Conservation (phyloP, 1,140 invertebrate species). For the Coenobita brevimanus region DNA sequence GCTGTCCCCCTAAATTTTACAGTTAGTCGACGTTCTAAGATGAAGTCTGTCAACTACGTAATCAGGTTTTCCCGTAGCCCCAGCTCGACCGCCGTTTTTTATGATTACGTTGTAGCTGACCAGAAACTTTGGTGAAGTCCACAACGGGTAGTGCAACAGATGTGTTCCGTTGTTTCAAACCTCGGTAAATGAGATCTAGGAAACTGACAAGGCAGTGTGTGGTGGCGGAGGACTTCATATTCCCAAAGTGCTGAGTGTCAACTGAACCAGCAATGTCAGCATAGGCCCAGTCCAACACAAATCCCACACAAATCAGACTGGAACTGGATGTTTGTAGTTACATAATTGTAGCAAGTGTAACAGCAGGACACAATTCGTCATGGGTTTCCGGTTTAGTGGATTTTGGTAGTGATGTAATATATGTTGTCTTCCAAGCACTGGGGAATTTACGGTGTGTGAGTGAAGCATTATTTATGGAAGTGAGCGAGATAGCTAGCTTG, state of each 20-base stretch:
- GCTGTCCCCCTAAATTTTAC: not conserved
- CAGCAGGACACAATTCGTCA: too few species aligned
- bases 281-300: conserved; percentile 2
- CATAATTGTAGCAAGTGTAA: too few species aligned
- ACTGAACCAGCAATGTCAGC: not conserved
- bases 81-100: not conserved
- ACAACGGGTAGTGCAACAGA: not conserved
- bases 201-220: not conserved
- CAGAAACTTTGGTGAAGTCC: not conserved
- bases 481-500: too few species aligned
- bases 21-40: not conserved
- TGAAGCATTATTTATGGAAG: too few species aligned
- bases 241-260: not conserved
- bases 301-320: not conserved
- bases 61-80: not conserved
- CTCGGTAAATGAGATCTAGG: not conserved
- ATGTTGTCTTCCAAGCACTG: too few species aligned
- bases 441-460: too few species aligned
- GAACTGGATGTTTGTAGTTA: not conserved
- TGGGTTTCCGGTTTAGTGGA: too few species aligned
- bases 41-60: not conserved
- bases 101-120: not conserved
- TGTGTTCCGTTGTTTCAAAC: not conserved
- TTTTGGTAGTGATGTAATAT: too few species aligned
- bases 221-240: conserved; percentile 6